Evolutionary conservation across 2,113 vertebrate species (phyloP), one percentile per base, ranked within the genome.

Genomic region (Sylvietta virens): DNA sequence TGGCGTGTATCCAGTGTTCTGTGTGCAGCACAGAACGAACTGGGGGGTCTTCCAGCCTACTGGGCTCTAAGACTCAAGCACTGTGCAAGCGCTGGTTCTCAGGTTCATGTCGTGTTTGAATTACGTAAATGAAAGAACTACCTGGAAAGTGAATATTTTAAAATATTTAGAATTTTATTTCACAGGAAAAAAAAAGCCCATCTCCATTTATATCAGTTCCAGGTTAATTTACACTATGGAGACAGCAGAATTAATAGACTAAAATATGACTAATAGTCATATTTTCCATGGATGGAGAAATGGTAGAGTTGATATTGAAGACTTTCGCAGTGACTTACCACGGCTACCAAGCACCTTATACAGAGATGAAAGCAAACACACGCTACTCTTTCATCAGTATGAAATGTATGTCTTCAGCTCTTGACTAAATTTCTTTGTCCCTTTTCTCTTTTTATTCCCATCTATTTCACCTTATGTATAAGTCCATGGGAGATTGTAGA

Each of bases 11-110:
- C 28, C 61, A 47, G 28, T 7, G 45, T 18, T 83, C 69, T 22
- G 11, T 35, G 17, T 15, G 11, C 8, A 9, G n/a, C 2, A 9
- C 18, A 33, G 66, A 47, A 19, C 5, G 16, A 27, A 14, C 28
- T 2, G 8, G 3, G 7, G 10, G 13, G 73, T 44, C 53, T 86
- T 54, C 30, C 56, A 40, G 24, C 40, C 45, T 48, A 0, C 44
- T 13, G 40, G n/a, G 54, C 0, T 2, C 53, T 28, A 8, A 72
- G 58, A 9, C 33, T 50, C 45, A 47, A 67, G 72, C 3, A 13
- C 4, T 11, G 21, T 12, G 22, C 16, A 15, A 48, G 35, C 0
- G 0, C 40, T 70, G 20, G 2, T 48, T 72, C 40, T 57, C 48
- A 61, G 31, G 9, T 83, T 65, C 80, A 15, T 21, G 54, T 51